Evolutionary conservation across 2,888 invertebrate species (phyloP).

Genomic region (Stictocephala bisonia): DNA sequence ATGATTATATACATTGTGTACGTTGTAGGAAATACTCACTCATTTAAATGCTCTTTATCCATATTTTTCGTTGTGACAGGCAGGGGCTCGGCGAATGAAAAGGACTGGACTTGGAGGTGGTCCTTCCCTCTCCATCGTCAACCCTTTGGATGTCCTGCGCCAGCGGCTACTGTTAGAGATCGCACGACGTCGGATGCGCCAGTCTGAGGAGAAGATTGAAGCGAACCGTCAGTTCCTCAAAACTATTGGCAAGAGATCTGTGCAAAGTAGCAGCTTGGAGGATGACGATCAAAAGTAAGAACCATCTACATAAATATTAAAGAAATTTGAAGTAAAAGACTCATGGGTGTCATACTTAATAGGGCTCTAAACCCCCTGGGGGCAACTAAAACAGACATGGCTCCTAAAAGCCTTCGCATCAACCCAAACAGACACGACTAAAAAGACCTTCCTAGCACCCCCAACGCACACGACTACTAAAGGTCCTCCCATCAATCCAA

Average conservation of each 20-base stretch:
- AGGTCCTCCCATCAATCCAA: too few species aligned
- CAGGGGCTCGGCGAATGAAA: slow-evolving; percentile 41
- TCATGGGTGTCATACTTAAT: too few species aligned
- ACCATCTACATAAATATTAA: background rate
- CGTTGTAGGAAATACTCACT: background rate
- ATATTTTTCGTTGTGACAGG: background rate
- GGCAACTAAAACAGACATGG: too few species aligned
- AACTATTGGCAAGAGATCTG: slow-evolving; percentile 78
- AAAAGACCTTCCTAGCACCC: too few species aligned
- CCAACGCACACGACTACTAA: too few species aligned
- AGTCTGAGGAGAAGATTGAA: slow-evolving; percentile 63
- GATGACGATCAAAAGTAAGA: slow-evolving; percentile 12
- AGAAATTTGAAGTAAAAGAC: background rate
- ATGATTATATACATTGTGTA: too few species aligned
- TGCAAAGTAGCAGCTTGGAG: slow-evolving; percentile 10
- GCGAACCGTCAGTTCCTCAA: slow-evolving; percentile 80
- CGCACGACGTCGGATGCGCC: slow-evolving; percentile 81
- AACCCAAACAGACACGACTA: too few species aligned
- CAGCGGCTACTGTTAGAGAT: slow-evolving; percentile 84
- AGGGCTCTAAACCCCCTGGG: too few species aligned
- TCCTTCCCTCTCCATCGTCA: slow-evolving; percentile 82
- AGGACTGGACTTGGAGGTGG: slow-evolving; percentile 55
- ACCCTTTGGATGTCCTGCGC: slow-evolving; percentile 87
- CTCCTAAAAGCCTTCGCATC: too few species aligned
- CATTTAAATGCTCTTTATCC: background rate